phyloP scores from a whole-genome alignment of 37 sponge, comb jelly and placozoan genomes.

The Theonella swinhoei region DNA sequence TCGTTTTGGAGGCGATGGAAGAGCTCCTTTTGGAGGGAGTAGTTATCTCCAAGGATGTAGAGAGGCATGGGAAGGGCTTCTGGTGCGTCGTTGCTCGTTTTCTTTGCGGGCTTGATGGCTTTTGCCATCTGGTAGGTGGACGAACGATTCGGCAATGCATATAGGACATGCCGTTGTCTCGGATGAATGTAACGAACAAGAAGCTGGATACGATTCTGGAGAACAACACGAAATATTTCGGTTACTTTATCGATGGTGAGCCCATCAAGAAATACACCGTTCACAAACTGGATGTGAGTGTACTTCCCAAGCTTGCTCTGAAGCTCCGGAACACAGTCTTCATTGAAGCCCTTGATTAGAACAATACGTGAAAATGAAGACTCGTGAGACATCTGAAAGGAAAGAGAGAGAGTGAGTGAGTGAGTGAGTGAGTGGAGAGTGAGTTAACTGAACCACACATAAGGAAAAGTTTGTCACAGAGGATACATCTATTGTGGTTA shows the following conservation, averaged over 20 bases:
- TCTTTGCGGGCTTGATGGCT: not conserved
- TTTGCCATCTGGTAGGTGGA: not conserved
- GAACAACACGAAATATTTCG: constrained; percentile 15
- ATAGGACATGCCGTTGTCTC: not conserved
- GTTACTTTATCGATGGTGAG: constrained; percentile 39
- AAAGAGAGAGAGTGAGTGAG: not conserved
- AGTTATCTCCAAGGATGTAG: constrained; percentile 51
- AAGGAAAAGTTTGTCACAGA: too few species aligned
- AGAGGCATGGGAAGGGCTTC: constrained; percentile 29
- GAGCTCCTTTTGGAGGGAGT: constrained; percentile 18
- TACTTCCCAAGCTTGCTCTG: constrained; percentile 36
- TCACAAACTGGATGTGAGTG: constrained; percentile 74
- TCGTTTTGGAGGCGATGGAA: constrained; percentile 19
- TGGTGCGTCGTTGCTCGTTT: not conserved
- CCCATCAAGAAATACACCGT: constrained; percentile 72
- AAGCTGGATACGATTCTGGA: constrained; percentile 25
- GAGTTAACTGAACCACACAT: too few species aligned
- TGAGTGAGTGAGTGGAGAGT: not conserved
- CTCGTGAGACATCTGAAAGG: constrained; percentile 38
- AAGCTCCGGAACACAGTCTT: constrained; percentile 7
- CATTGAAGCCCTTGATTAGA: constrained; percentile 53
- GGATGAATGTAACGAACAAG: constrained; percentile 58
- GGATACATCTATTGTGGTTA: too few species aligned
- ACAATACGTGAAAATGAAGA: constrained; percentile 39
- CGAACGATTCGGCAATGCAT: not conserved